These are phyloP conservation scores for Ophthalmolycus amberensis DNA, from an alignment of 2,113 vertebrate species.

Conservation along the genomic window DNA sequence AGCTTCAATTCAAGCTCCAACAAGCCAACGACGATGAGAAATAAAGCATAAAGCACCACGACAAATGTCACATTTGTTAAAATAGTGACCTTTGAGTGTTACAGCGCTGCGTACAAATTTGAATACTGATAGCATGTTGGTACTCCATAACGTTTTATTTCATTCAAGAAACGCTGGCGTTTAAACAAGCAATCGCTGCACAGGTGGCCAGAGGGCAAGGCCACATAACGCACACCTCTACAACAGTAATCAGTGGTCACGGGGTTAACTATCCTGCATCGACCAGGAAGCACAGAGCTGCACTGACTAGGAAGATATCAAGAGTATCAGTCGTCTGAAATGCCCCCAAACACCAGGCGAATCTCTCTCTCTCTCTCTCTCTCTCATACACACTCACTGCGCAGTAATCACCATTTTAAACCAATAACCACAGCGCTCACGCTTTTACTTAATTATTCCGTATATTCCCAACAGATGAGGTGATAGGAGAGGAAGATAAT, in stretches of 20 bases:
- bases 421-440: slow-evolving; percentile 64
- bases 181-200: slow-evolving; percentile 72
- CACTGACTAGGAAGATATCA: background rate
- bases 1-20: slow-evolving; percentile 38
- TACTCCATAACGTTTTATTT: slow-evolving; percentile 66
- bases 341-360: slow-evolving; percentile 39
- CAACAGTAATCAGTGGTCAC: slow-evolving; percentile 42
- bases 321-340: slow-evolving; percentile 13
- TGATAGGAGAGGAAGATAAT: slow-evolving; percentile 86
- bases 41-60: slow-evolving; percentile 43
- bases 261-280: slow-evolving; percentile 33
- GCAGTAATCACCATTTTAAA: slow-evolving; percentile 71
- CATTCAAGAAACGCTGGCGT: slow-evolving; percentile 65
- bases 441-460: slow-evolving; percentile 89
- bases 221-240: slow-evolving; percentile 23
- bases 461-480: slow-evolving; percentile 79
- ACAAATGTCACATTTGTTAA: slow-evolving; percentile 72
- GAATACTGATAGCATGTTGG: slow-evolving; percentile 61
- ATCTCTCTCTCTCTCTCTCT: slow-evolving; percentile 16
- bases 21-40: slow-evolving; percentile 42
- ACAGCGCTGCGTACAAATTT: slow-evolving; percentile 60
- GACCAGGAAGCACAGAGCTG: background rate
- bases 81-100: slow-evolving; percentile 70
- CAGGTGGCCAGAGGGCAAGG: slow-evolving; percentile 47
- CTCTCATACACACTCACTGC: slow-evolving; percentile 27